Evolutionary conservation across 2,888 invertebrate genomes (phyloP).

Genomic region (Eristalis intricaria): DNA sequence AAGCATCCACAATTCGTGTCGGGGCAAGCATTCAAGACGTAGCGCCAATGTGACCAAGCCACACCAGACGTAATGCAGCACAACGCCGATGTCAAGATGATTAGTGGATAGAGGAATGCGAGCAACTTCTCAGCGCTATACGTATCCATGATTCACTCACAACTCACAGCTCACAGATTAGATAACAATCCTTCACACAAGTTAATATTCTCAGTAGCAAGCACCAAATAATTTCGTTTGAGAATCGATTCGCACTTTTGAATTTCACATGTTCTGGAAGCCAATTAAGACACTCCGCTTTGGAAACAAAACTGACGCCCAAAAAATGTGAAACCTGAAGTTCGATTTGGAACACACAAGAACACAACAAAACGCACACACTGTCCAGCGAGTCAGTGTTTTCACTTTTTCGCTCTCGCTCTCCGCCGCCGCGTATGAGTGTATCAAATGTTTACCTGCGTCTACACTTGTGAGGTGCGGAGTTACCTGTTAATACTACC

Average conservation of each 20-base stretch:
- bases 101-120: slow-evolving; percentile 78
- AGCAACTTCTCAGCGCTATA: slow-evolving; percentile 79
- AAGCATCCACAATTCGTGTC: slow-evolving; percentile 88
- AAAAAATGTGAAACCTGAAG: slow-evolving; percentile 46
- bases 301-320: slow-evolving; percentile 59
- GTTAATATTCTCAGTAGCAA: background rate
- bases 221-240: slow-evolving; percentile 20
- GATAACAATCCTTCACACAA: slow-evolving; percentile 46
- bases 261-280: slow-evolving; percentile 54
- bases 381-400: slow-evolving; percentile 31
- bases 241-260: background rate
- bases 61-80: slow-evolving; percentile 82
- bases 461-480: slow-evolving; percentile 38
- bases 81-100: slow-evolving; percentile 77
- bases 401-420: slow-evolving; percentile 63
- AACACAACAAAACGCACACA: slow-evolving; percentile 61
- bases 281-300: slow-evolving; percentile 11
- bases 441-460: slow-evolving; percentile 47
- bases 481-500: slow-evolving; percentile 44
- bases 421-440: slow-evolving; percentile 24
- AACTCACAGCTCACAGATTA: slow-evolving; percentile 33
- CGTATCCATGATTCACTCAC: slow-evolving; percentile 76
- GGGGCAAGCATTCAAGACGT: slow-evolving; percentile 86
- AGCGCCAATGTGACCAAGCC: slow-evolving; percentile 86
- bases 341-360: slow-evolving; percentile 29